Conservation (phyloP, 2,113 vertebrate species). For the Tinamus guttatus region DNA sequence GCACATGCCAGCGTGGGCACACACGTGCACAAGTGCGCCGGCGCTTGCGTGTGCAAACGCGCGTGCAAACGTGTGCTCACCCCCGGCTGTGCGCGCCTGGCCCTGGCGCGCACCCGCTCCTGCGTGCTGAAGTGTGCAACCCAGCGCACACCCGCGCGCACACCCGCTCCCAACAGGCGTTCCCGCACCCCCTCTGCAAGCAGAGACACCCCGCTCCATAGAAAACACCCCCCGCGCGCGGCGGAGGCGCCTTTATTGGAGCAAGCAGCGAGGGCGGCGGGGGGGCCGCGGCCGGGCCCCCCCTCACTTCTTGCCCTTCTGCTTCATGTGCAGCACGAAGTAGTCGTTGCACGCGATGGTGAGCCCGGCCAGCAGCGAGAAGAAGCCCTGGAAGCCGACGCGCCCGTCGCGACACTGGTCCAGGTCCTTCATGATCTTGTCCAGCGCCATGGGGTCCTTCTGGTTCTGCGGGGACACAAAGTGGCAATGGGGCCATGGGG, state of each 20-base stretch:
- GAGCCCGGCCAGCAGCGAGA: slow-evolving; percentile 77
- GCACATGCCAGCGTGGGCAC: no score
- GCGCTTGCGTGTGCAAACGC: no score
- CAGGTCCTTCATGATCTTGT: slow-evolving; percentile 80
- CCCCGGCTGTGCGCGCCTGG: no score
- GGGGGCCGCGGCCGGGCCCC: no score
- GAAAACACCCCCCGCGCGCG: background rate
- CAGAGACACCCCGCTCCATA: background rate
- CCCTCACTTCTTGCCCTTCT: slow-evolving; percentile 64
- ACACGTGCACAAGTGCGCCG: no score
- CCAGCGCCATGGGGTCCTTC: slow-evolving; percentile 76
- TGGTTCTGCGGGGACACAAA: slow-evolving; percentile 65
- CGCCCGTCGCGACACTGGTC: slow-evolving; percentile 78
- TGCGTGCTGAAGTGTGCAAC: no score
- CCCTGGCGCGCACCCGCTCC: no score
- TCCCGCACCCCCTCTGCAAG: no score
- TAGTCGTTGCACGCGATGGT: slow-evolving; percentile 83
- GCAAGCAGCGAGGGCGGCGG: no score
- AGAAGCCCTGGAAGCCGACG: slow-evolving; percentile 78
- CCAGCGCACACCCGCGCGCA: no score
- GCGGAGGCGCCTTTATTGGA: background rate
- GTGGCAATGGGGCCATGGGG: background rate
- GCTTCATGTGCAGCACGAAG: slow-evolving; percentile 80
- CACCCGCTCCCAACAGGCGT: no score
- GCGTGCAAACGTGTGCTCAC: no score